phyloP scores from a whole-genome alignment of 2,797 vertebrate species.

The Gobio occitaniae region DNA sequence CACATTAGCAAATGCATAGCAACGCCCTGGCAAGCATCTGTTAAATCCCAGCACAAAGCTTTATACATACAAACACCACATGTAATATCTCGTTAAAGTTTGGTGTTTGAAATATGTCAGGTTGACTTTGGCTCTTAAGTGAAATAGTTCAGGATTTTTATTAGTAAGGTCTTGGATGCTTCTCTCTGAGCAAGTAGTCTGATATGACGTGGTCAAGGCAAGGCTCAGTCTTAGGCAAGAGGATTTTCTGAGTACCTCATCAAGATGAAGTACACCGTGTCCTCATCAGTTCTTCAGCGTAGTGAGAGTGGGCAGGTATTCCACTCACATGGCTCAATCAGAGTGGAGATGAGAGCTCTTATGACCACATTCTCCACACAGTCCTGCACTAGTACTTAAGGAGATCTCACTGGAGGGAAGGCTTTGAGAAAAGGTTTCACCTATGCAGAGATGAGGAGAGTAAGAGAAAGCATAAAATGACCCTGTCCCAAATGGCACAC shows the following conservation, averaged over 20 bases:
- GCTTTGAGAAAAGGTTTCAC: slow-evolving; percentile 70
- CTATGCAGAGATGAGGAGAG: slow-evolving; percentile 55
- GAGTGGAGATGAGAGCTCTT: slow-evolving; percentile 33
- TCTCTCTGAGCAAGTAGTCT: slow-evolving; percentile 16
- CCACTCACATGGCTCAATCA: slow-evolving; percentile 65
- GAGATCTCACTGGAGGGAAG: slow-evolving; percentile 85
- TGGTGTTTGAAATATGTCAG: slow-evolving; percentile 22
- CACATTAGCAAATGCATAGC: neutral
- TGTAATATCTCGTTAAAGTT: neutral
- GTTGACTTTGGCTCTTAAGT: neutral
- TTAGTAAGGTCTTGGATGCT: slow-evolving; percentile 1
- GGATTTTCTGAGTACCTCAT: slow-evolving; percentile 67
- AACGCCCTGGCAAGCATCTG: neutral
- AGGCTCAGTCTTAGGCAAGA: slow-evolving; percentile 34
- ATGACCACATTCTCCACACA: slow-evolving; percentile 48
- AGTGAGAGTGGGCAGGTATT: slow-evolving; percentile 75
- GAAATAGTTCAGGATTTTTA: slow-evolving; percentile 3
- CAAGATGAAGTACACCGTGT: slow-evolving; percentile 87
- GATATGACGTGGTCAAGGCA: neutral
- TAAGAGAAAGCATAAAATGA: slow-evolving; percentile 2
- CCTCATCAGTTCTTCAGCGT: slow-evolving; percentile 76
- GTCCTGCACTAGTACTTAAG: slow-evolving; percentile 45
- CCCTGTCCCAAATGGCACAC: too few relatives aligned
- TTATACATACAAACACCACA: neutral
- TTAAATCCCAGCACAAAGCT: neutral